Conservation (phyloP, 2,888 invertebrate genomes). For the Drosophila borborema region DNA sequence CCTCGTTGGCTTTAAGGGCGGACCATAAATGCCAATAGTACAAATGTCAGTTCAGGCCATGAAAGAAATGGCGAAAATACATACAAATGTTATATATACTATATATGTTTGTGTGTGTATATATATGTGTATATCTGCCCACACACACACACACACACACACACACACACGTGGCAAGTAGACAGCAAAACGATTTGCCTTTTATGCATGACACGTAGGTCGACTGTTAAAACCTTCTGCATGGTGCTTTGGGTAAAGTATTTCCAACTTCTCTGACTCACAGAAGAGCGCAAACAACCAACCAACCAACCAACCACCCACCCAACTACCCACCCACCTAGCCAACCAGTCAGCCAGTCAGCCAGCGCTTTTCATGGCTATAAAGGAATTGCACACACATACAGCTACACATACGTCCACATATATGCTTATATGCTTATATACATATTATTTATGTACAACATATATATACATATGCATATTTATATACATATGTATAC, state of each 20-base stretch:
- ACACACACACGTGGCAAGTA: constrained; percentile 7
- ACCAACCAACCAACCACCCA: not conserved
- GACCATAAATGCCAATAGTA: constrained; percentile 48
- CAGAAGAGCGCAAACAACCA: constrained; percentile 6
- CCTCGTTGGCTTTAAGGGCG: constrained; percentile 25
- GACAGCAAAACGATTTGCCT: constrained; percentile 39
- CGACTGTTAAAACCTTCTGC: constrained; percentile 50
- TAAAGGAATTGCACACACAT: constrained; percentile 21
- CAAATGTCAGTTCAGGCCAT: constrained; percentile 39
- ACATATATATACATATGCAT: not conserved
- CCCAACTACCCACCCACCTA: not conserved
- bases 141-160: constrained; percentile 9
- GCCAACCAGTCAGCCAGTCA: not conserved
- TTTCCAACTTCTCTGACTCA: constrained; percentile 1
- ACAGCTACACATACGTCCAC: not conserved
- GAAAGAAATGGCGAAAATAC: constrained; percentile 47
- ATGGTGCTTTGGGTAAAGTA: constrained; percentile 18
- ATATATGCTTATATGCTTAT: not conserved
- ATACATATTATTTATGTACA: not conserved
- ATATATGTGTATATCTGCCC: not conserved
- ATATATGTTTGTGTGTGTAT: not conserved
- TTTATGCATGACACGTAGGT: constrained; percentile 56
- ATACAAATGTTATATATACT: constrained; percentile 8
- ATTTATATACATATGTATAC: not conserved
- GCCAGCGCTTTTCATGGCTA: constrained; percentile 7